phyloP scores from a whole-genome alignment of 2,797 vertebrate species.

The Paedocypris micromegethes region DNA sequence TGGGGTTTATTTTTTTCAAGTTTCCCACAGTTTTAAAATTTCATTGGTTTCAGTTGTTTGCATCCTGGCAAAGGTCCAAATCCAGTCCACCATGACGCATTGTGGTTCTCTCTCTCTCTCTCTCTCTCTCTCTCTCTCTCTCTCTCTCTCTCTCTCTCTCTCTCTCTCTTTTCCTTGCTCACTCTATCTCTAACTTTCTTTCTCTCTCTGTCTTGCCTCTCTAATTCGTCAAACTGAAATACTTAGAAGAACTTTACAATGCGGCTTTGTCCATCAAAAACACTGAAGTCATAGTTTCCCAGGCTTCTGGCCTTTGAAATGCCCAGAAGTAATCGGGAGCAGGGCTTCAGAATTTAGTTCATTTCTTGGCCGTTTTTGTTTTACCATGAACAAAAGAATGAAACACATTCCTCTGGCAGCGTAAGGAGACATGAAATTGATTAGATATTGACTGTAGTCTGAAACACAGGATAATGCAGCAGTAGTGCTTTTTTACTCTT shows the following conservation, averaged over 20 bases:
- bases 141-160: slow-evolving; percentile 42
- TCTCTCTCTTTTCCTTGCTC: no score
- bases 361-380: slow-evolving; percentile 14
- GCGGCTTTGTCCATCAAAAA: slow-evolving; percentile 59
- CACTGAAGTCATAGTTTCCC: slow-evolving; percentile 65
- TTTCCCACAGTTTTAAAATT: slow-evolving; percentile 8
- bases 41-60: slow-evolving; percentile 31
- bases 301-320: slow-evolving; percentile 66
- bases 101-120: slow-evolving; percentile 31
- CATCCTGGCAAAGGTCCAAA: slow-evolving; percentile 56
- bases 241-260: slow-evolving; percentile 58
- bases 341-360: slow-evolving; percentile 30
- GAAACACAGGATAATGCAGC: no score
- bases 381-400: slow-evolving; percentile 19
- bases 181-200: not conserved
- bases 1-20: not conserved
- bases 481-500: no score
- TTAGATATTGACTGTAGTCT: no score
- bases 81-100: slow-evolving; percentile 54
- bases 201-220: slow-evolving; percentile 32
- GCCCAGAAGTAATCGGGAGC: slow-evolving; percentile 50
- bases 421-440: not conserved
- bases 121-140: no score
- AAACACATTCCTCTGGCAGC: slow-evolving; percentile 29
- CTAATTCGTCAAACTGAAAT: slow-evolving; percentile 66